phyloP scores from a whole-genome alignment of 2,888 invertebrate species.

The Blastobasis adustella region DNA sequence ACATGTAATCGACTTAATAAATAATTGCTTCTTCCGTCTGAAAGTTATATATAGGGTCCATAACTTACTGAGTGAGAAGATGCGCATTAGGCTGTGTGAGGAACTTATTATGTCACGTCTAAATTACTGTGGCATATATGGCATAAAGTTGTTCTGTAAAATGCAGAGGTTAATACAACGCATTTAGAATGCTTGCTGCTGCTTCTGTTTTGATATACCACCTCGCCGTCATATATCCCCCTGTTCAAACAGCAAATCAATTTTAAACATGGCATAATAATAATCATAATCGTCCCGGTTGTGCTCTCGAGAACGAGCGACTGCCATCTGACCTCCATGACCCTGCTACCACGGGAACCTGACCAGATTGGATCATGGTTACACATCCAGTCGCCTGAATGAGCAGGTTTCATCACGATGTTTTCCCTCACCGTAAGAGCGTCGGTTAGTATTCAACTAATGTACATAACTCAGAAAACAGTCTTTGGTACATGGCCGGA shows the following conservation, averaged over 20 bases:
- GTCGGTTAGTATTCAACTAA: too few relatives aligned
- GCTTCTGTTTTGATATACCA: constrained; percentile 5
- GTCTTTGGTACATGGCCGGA: too few relatives aligned
- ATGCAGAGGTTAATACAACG: constrained; percentile 1
- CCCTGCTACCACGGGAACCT: too few relatives aligned
- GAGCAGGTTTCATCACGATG: too few relatives aligned
- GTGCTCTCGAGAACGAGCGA: too few relatives aligned
- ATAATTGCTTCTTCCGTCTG: constrained; percentile 3
- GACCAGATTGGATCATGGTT: too few relatives aligned
- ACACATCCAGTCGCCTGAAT: too few relatives aligned
- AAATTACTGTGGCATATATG: constrained; percentile 1
- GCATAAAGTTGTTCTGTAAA: background rate
- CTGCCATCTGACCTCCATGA: too few relatives aligned
- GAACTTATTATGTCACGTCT: constrained; percentile 1
- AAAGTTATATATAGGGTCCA: constrained; percentile 6
- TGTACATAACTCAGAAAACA: too few relatives aligned
- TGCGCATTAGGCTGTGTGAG: background rate
- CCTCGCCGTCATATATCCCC: constrained; percentile 4
- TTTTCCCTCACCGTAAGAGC: too few relatives aligned
- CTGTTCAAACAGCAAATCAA: constrained; percentile 2
- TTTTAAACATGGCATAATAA: too few relatives aligned
- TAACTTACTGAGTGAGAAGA: background rate
- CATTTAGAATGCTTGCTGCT: constrained; percentile 6
- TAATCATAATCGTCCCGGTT: too few relatives aligned
- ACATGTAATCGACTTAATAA: background rate